phyloP scores from a whole-genome alignment of 2,113 vertebrate species.

The Macroglossus sobrinus region DNA sequence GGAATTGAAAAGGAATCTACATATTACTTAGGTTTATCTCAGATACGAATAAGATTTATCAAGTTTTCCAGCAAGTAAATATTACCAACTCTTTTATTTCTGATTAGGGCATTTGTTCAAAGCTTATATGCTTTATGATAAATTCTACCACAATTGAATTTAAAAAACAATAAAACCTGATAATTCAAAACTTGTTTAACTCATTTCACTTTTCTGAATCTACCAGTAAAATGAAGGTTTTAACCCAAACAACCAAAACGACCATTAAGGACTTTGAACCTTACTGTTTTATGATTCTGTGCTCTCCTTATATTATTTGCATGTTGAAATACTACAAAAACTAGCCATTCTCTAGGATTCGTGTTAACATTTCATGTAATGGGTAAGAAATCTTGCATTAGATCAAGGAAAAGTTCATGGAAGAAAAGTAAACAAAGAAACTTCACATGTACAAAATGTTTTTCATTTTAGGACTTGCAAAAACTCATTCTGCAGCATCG shows the following conservation, averaged over 20 bases:
- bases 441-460: neutral
- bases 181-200: neutral
- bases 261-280: neutral
- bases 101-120: neutral
- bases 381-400: neutral
- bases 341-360: neutral
- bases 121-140: neutral
- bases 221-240: neutral
- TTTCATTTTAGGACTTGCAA: slow-evolving; percentile 88
- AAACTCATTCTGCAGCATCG: slow-evolving; percentile 83
- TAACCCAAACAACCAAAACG: neutral
- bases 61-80: neutral
- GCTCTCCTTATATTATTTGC: neutral
- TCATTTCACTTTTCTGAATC: neutral
- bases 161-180: neutral
- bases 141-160: neutral
- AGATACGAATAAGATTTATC: neutral
- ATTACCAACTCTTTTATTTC: neutral
- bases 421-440: neutral
- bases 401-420: neutral
- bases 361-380: neutral
- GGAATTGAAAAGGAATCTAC: neutral
- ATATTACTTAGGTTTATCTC: neutral
- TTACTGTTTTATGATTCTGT: neutral
- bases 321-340: neutral